Evolutionary conservation across 2,888 invertebrate genomes (phyloP), one percentile per base, ranked within the genome.

Genomic region (Torymus tubicola): DNA sequence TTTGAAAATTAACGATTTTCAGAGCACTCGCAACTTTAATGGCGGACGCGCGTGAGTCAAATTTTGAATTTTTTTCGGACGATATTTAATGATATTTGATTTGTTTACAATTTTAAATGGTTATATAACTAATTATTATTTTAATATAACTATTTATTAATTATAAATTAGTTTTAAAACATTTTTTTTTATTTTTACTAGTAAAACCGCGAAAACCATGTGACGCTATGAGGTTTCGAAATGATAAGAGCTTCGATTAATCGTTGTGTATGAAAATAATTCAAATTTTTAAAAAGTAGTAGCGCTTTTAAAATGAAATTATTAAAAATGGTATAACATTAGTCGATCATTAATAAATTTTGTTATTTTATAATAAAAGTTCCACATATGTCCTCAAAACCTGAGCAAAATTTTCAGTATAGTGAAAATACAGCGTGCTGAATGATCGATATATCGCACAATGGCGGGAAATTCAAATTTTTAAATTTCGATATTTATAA

Each of bases 1-100:
- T 83, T 83, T 82, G 67, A 80, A 76, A 78, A 67, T 70, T 83
- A 81, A 81, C 81, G 81, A 74, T 81, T 63, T 81, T 69, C 69
- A n/a, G 31, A 16, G 21, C n/a, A n/a, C 8, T 2, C 68, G 68
- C 50, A 50, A 80, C 50, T 52, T 1, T 52, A 79, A 80, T 78
- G 81, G 80, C 83, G 83, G 58, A 71, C 63, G 71, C 79, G 74
- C 65, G 74, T 70, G 11, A 77, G 57, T 70, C 57, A 12, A 80
- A 72, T 64, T 80, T 81, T 69, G 60, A 81, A 78, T 18, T 76
- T 11, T 13, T 16, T 42, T 18, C 68, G 1, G 14, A 14, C 14
- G 16, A 16, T 65, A 14, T 14, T 71, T 13, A 21, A 42, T 65
- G 50, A 42, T 4, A 57, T 65, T 65, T 57, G n/a, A 65, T 12